Evolutionary conservation across 2,113 vertebrate species (phyloP).

Genomic region (Jacana jacana): DNA sequence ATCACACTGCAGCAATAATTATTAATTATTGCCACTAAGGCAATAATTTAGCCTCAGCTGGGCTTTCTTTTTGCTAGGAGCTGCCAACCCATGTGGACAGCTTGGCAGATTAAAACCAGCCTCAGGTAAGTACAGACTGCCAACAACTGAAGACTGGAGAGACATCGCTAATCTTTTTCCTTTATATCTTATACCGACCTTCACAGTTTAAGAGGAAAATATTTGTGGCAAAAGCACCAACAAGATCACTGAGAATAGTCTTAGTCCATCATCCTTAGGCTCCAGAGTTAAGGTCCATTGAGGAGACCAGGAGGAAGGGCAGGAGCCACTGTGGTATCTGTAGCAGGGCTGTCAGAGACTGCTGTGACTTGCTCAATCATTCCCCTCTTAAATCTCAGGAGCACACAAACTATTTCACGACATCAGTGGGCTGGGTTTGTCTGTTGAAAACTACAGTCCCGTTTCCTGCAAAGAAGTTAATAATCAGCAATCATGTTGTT

Average conservation of each 20-base stretch:
- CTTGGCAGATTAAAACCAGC: not conserved
- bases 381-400: not conserved
- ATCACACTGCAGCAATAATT: not conserved
- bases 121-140: not conserved
- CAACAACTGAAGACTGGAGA: not conserved
- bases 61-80: not conserved
- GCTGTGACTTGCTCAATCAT: not conserved
- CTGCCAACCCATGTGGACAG: not conserved
- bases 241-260: not conserved
- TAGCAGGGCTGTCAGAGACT: not conserved
- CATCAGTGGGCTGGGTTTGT: not conserved
- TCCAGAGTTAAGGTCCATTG: not conserved
- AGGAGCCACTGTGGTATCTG: not conserved
- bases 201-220: not conserved
- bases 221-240: not conserved
- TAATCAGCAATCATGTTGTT: not conserved
- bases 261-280: not conserved
- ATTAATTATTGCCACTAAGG: not conserved
- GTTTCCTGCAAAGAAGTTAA: not conserved
- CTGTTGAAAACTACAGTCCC: not conserved
- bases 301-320: not conserved
- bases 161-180: not conserved
- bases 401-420: not conserved
- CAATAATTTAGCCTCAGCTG: not conserved
- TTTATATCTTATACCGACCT: not conserved